Evolutionary conservation across 1,140 invertebrate species (phyloP), one percentile per base, ranked within the genome.

Genomic region (Aphis gossypii): DNA sequence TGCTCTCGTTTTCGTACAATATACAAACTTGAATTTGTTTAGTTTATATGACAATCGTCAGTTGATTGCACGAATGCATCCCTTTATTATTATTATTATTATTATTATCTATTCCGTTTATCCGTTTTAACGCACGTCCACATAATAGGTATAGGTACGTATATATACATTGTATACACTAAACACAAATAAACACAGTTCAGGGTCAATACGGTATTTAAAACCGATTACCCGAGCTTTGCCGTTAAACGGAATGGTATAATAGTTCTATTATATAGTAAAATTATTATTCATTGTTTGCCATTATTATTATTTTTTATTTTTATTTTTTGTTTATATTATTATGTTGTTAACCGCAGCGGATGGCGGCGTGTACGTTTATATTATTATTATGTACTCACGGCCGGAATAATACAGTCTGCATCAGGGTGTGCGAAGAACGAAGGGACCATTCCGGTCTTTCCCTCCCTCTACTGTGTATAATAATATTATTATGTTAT

Each of bases 81-180:
- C 83, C 9, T 86, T 86, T 76, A 68, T 86, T 76, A 68, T 44
- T 86, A 86, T 86, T 86, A 86, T 86, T 86, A 44, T 86, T 86
- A 14, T 83, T 60, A 60, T 60, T 82, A 38, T 38, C 0, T 35
- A 35, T 76, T 76, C 30, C 23, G 60, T n/a, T 35, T 18, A n/a
- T 76, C n/a, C 60, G 60, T 76, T 76, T n/a, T 76, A 20, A 20
- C 14, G 14, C 60, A n/a, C 30, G 14, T 76, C 5, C 30, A 23
- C 14, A 76, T 18, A 76, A 76, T 76, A 41, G 2, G 30, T 18
- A n/a, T 18, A n/a, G 18, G 21, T 54, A 60, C 14, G 48, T 30
- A n/a, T 35, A 76, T 18, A 51, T 51, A 56, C 1, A 41, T 41
- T 56, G 46, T 25, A 68, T n/a, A 30, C 14, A 14, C 9, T 4